Evolutionary conservation across 2,113 vertebrate species (phyloP), one percentile per base, ranked within the genome.

Genomic region (Vidua macroura): DNA sequence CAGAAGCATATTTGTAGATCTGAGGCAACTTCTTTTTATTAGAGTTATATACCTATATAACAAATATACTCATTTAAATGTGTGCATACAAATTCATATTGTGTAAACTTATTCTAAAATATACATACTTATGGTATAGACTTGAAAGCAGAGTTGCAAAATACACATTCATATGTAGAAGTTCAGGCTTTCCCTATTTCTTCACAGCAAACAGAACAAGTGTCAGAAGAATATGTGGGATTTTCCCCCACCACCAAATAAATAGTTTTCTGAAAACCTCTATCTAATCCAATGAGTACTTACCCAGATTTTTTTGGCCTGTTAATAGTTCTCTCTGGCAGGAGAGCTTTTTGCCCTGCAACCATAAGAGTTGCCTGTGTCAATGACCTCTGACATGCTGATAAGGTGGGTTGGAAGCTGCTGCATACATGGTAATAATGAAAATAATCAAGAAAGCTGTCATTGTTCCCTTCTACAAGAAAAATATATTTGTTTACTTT

Each of bases 161-260:
- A 69, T 41, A 15, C 31, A 12, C 18, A 74, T 14, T 23, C 24
- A 20, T 24, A 7, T 7, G 13, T 21, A 39, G 51, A 73, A 35
- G 6, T 43, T 73, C 31, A 66, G 28, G 11, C 6, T 70, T 88
- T 88, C 15, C 9, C 3, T 66, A 20, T 56, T 75, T 74, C 23
- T 62, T 13, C 55, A 66, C 27, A 74, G 20, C 17, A 78, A 91
- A 56, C 5, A 69, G 18, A 86, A 56, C 6, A 74, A 70, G 37
- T 37, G 5, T 6, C 14, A 85, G 43, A 87, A 73, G 3, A n/a
- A 41, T 33, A 25, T 7, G 19, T 28, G 9, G 33, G 13, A 5
- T 24, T 20, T 20, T 33, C 9, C 48, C 5, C 2, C 15, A 2
- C 0, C 0, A 2, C 0, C 0, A 3, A 48, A 19, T 18, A n/a